Percentiles rank a stretch among this genome's conserved stretches.
phyloP scores from a whole-genome alignment of 2,113 vertebrate species.

The Nothoprocta perdicaria region DNA sequence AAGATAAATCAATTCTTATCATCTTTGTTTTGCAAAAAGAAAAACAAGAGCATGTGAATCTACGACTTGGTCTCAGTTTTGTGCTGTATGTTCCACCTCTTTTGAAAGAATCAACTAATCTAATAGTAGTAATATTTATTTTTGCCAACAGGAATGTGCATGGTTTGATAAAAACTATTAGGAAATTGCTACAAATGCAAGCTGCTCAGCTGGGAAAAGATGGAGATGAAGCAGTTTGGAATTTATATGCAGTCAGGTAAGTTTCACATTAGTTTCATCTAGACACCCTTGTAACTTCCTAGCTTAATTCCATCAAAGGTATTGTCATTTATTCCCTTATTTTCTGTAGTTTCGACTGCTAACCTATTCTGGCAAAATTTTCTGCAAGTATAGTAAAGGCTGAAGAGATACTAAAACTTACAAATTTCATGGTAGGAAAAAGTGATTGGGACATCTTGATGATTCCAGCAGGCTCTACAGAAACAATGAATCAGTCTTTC shows the following conservation, averaged over 20 bases:
- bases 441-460: neutral
- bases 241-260: slow-evolving; percentile 90
- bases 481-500: neutral
- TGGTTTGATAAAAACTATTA: slow-evolving; percentile 88
- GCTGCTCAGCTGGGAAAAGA: slow-evolving; percentile 74
- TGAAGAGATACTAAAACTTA: neutral
- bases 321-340: neutral
- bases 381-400: neutral
- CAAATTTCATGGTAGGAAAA: neutral
- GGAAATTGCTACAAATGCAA: slow-evolving; percentile 87
- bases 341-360: neutral
- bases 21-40: neutral
- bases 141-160: slow-evolving; percentile 85
- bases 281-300: neutral
- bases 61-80: neutral
- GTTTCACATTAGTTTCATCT: neutral
- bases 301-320: neutral
- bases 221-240: slow-evolving; percentile 58
- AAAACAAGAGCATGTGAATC: neutral
- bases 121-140: neutral
- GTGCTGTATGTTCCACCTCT: neutral
- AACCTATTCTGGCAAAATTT: neutral
- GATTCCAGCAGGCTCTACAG: neutral
- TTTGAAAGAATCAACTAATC: neutral
- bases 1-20: neutral